These are phyloP conservation scores for Strigops habroptila DNA, from an alignment of 2,113 vertebrate genomes.

Conservation along the genomic window DNA sequence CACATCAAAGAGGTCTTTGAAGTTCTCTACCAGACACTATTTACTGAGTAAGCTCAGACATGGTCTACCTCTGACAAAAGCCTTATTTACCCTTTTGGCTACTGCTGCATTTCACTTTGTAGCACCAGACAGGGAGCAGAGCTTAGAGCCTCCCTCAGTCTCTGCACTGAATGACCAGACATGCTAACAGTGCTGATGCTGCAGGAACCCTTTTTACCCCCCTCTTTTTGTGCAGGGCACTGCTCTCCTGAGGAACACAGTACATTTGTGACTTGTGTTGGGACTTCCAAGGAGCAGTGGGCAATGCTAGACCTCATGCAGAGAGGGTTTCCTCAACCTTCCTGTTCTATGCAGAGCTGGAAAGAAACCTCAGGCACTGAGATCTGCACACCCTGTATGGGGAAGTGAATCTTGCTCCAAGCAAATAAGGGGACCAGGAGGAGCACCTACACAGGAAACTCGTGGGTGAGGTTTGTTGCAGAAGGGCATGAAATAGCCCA, in stretches of 20 bases:
- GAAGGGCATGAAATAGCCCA: neutral
- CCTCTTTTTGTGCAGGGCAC: neutral
- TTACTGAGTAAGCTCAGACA: constrained; percentile 4
- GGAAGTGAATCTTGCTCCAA: constrained; percentile 6
- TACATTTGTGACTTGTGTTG: neutral
- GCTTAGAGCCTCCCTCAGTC: neutral
- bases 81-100: constrained; percentile 40
- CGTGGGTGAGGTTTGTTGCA: neutral
- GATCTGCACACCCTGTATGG: neutral
- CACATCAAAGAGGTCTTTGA: constrained; percentile 2
- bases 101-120: constrained; percentile 42
- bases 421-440: constrained; percentile 6
- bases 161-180: constrained; percentile 17
- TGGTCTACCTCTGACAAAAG: neutral
- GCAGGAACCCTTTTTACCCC: neutral
- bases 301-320: neutral
- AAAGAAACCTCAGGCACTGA: neutral
- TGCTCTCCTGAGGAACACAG: neutral
- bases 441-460: neutral
- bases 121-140: neutral
- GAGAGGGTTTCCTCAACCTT: neutral
- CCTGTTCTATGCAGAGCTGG: neutral
- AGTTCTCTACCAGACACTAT: neutral
- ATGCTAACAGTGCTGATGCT: constrained; percentile 31
- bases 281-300: neutral